Evolutionary conservation across 2,888 invertebrate genomes (phyloP).

Genomic region (Priocnemis perturbator): DNA sequence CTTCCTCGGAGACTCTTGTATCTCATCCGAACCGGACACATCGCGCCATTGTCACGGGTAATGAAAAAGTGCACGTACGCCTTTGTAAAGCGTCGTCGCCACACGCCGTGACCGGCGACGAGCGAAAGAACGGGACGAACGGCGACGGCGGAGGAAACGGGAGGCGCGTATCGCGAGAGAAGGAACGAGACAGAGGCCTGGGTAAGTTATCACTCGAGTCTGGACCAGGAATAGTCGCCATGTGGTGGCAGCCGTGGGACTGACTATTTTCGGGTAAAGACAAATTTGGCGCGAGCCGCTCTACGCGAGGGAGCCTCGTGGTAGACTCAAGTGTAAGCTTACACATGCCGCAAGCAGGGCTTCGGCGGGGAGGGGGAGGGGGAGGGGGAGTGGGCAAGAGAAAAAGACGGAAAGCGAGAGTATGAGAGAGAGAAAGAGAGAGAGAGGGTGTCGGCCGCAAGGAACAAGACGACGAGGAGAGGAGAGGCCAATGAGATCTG

Average conservation of each 20-base stretch:
- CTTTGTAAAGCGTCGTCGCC: too few species aligned
- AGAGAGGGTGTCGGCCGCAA: conserved; percentile 50
- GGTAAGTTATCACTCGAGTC: conserved; percentile 62
- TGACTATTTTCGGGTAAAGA: conserved; percentile 85
- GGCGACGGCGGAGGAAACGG: neutral
- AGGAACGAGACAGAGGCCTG: conserved; percentile 40
- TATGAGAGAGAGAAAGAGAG: conserved; percentile 36
- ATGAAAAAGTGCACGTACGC: neutral
- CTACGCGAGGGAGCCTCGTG: conserved; percentile 51
- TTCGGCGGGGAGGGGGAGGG: too few species aligned
- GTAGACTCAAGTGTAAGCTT: conserved; percentile 73
- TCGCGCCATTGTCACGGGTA: too few species aligned
- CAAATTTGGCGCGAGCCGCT: conserved; percentile 84
- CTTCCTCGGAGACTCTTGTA: too few species aligned
- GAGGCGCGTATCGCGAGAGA: conserved; percentile 27
- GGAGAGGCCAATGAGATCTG: conserved; percentile 73
- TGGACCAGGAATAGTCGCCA: conserved; percentile 73
- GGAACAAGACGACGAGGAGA: conserved; percentile 42
- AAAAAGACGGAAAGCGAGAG: conserved; percentile 8
- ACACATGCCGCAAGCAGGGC: conserved; percentile 57
- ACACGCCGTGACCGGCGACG: too few species aligned
- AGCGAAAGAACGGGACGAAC: conserved; percentile 1
- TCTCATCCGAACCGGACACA: too few species aligned
- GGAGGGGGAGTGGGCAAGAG: conserved; percentile 14
- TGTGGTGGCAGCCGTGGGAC: conserved; percentile 73